Percentiles rank a stretch among this genome's conserved stretches.
Conservation (phyloP, 2,113 vertebrate species). For the Felis catus region DNA sequence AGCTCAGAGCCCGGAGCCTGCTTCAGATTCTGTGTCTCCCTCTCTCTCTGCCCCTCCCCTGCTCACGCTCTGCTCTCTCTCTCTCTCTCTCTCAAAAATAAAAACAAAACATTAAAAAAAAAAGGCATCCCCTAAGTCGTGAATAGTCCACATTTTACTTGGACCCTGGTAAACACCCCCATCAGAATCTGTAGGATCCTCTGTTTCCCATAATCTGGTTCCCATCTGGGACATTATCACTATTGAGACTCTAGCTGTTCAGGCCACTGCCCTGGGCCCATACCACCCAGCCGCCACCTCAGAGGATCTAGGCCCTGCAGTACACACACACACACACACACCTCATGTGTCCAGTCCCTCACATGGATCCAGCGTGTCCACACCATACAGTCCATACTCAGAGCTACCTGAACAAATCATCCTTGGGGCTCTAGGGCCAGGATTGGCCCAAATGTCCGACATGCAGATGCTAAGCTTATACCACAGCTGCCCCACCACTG, state of each 20-base stretch:
- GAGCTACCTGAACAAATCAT: background rate
- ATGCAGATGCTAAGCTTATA: background rate
- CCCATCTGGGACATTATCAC: background rate
- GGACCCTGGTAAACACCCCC: too few relatives aligned
- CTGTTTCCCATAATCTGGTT: background rate
- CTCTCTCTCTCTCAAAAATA: too few relatives aligned
- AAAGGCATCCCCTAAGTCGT: background rate
- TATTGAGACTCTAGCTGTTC: too few relatives aligned
- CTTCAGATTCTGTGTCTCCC: too few relatives aligned
- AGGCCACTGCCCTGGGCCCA: background rate
- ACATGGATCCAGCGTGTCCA: accelerated
- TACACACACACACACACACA: accelerated
- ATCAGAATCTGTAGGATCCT: background rate
- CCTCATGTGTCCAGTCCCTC: background rate
- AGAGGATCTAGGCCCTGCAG: background rate
- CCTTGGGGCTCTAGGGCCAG: background rate
- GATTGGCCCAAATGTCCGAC: background rate
- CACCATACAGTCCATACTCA: background rate
- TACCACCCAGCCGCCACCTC: background rate
- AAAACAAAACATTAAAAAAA: too few relatives aligned
- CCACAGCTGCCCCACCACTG: background rate
- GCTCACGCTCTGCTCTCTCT: too few relatives aligned
- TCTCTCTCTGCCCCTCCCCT: too few relatives aligned
- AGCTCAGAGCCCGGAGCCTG: too few relatives aligned
- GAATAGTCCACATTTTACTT: background rate